phyloP scores from a whole-genome alignment of 2,113 vertebrate species.

The Gallinago jamesoni region DNA sequence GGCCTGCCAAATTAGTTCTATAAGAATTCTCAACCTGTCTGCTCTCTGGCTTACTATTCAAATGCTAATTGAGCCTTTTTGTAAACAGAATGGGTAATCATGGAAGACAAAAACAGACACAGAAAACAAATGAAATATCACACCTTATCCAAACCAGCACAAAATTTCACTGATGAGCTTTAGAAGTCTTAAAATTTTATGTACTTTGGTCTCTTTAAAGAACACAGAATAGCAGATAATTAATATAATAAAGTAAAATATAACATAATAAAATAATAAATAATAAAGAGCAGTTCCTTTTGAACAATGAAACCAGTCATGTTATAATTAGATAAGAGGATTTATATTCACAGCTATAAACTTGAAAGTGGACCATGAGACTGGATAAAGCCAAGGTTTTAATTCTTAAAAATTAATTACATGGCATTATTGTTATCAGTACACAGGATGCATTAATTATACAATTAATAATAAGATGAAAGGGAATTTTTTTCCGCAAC shows the following conservation, averaged over 20 bases:
- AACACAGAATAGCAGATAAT: slow-evolving; percentile 60
- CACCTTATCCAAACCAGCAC: slow-evolving; percentile 75
- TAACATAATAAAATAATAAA: slow-evolving; percentile 74
- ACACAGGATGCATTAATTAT: slow-evolving; percentile 84
- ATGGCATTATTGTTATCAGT: slow-evolving; percentile 84
- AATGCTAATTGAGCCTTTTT: slow-evolving; percentile 84
- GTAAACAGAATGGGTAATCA: slow-evolving; percentile 85
- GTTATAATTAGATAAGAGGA: slow-evolving; percentile 86
- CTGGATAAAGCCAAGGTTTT: slow-evolving; percentile 79
- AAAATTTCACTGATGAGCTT: slow-evolving; percentile 73
- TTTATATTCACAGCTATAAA: slow-evolving; percentile 80
- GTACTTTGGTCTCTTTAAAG: slow-evolving; percentile 52
- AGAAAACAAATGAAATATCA: slow-evolving; percentile 80
- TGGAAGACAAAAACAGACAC: slow-evolving; percentile 78
- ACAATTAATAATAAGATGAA: slow-evolving; percentile 83
- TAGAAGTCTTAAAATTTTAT: slow-evolving; percentile 66
- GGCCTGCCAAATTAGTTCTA: slow-evolving; percentile 80
- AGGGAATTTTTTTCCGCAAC: slow-evolving; percentile 52
- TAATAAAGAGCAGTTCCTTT: slow-evolving; percentile 72
- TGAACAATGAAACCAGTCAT: slow-evolving; percentile 80
- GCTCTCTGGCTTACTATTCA: slow-evolving; percentile 80
- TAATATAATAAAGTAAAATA: slow-evolving; percentile 78
- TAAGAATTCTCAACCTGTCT: slow-evolving; percentile 85
- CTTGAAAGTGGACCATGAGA: slow-evolving; percentile 80
- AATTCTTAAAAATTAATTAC: slow-evolving; percentile 87